These are phyloP conservation scores for Ophthalmolycus amberensis DNA, from an alignment of 2,113 vertebrate species.

Conservation along the genomic window DNA sequence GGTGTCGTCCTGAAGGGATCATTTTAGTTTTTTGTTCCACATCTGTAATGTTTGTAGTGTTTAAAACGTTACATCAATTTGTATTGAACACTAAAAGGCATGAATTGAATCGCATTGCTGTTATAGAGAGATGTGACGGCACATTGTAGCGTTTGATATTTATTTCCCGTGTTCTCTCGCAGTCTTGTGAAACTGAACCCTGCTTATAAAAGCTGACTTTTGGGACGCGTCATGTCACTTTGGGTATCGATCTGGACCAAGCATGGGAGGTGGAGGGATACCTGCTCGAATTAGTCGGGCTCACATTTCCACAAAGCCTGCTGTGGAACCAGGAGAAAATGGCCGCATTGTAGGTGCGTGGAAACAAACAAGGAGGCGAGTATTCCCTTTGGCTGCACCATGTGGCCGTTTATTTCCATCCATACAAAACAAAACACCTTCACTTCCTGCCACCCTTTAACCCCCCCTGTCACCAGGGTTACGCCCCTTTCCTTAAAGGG, in stretches of 20 bases:
- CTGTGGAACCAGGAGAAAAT: not conserved
- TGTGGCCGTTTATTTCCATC: no score
- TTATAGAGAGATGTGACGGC: not conserved
- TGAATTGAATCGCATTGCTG: not conserved
- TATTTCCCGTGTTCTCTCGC: not conserved
- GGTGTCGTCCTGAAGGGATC: not conserved
- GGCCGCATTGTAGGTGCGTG: no score
- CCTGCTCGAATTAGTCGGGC: no score
- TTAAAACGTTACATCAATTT: not conserved
- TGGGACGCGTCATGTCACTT: not conserved
- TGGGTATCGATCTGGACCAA: not conserved
- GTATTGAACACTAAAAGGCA: not conserved
- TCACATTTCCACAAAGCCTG: not conserved
- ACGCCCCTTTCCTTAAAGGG: no score
- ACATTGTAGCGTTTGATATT: not conserved
- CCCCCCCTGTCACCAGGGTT: no score
- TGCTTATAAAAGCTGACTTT: not conserved
- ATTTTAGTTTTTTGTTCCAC: constrained; percentile 5
- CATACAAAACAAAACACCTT: no score
- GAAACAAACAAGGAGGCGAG: no score
- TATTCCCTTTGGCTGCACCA: no score
- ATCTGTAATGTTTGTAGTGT: not conserved
- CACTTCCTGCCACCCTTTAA: no score
- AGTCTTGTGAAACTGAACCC: not conserved
- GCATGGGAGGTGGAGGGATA: no score